Evolutionary conservation across 1,140 invertebrate species (phyloP), one percentile per base, ranked within the genome.

Genomic region (Sitophilus oryzae): DNA sequence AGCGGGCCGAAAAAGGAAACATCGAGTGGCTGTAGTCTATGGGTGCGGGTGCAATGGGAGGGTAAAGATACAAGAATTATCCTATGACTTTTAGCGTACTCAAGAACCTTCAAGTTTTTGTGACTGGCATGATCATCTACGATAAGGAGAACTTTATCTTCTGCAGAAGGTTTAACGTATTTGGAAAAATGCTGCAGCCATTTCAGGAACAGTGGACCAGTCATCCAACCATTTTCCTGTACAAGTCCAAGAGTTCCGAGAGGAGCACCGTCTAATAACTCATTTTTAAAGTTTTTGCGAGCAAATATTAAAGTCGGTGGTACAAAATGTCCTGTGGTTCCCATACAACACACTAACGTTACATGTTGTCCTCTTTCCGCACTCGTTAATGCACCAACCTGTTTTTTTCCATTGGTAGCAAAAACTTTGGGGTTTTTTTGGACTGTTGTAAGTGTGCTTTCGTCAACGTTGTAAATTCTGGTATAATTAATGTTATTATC

Each of bases 1-100:
- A 73, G 38, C 30, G 69, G 65, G 4, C 52, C 54, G 53, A 71
- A 72, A 41, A 73, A 59, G 43, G 54, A 53, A 35, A 73, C 68
- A 63, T 74, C 71, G 19, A 74, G 56, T 18, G 72, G 71, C 51
- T 74, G 70, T 14, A 64, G 49, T 0, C 62, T 49, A 55, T 60
- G 60, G 18, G 52, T 62, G 30, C 57, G n/a, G n/a, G n/a, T n/a
- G n/a, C n/a, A 64, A 34, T 62, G 62, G 3, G 52, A 14, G 2
- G 56, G 56, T 34, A 63, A 45, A 34, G 48, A 61, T 9, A 61
- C 23, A 10, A 59, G 9, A 16, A 62, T 40, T n/a, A 58, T 46
- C 10, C 44, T 37, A 25, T 56, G 52, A 36, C 47, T 9, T 56
- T 61, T 61, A 1, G 58, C 52, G 35, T 43, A 56, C 41, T 52